Evolutionary conservation across 2,888 invertebrate genomes (phyloP).

Genomic region (Dione vanillae): DNA sequence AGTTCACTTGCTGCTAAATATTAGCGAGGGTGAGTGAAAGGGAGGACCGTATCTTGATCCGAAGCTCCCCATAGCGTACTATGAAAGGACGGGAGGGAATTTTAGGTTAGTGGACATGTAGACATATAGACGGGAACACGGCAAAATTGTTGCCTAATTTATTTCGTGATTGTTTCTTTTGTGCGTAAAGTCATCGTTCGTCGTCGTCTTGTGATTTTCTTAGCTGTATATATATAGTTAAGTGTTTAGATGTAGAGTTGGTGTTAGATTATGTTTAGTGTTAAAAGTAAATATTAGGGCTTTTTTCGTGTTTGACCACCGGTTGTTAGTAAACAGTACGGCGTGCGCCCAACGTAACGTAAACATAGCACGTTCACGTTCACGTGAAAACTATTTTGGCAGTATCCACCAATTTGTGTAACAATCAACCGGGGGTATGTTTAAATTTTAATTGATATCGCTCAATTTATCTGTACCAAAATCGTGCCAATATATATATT

Average conservation of each 20-base stretch:
- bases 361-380: conserved; percentile 48
- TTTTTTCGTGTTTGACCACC: conserved; percentile 56
- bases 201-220: conserved; percentile 71
- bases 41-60: conserved; percentile 79
- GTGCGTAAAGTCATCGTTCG: conserved; percentile 81
- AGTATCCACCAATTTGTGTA: conserved; percentile 40
- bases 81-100: conserved; percentile 78
- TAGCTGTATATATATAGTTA: conserved; percentile 52
- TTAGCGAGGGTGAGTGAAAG: conserved; percentile 77
- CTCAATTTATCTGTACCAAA: conserved; percentile 51
- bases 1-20: conserved; percentile 78
- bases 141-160: conserved; percentile 84
- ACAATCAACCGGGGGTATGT: conserved; percentile 33
- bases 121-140: conserved; percentile 84
- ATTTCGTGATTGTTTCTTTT: conserved; percentile 84
- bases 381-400: conserved; percentile 41
- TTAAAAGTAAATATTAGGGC: conserved; percentile 46
- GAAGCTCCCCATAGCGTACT: conserved; percentile 76
- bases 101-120: conserved; percentile 85
- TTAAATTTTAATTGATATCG: conserved; percentile 44
- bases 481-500: conserved; percentile 51
- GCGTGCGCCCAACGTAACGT: conserved; percentile 65
- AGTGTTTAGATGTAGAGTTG: conserved; percentile 24
- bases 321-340: conserved; percentile 80
- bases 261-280: conserved; percentile 36